A percentile compares a stretch with the other conserved stretches of the same genome.
Evolutionary conservation across 1,140 invertebrate genomes (phyloP).

Genomic region (Eurytemora carolleeae): DNA sequence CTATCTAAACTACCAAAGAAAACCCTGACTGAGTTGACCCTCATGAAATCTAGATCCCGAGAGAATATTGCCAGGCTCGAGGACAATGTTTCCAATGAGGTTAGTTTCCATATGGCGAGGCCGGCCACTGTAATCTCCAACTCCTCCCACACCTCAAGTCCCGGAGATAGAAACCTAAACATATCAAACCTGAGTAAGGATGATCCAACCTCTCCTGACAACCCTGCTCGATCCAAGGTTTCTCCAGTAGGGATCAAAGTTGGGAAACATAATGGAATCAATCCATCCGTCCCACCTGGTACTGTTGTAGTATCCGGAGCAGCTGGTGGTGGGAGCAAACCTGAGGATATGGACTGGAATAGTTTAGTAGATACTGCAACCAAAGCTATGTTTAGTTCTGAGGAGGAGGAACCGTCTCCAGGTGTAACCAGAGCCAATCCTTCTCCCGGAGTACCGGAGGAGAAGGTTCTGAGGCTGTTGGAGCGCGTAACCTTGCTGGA

Average conservation of each 20-base stretch:
- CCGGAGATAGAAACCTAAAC: not conserved
- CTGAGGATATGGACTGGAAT: constrained; percentile 45
- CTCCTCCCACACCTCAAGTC: constrained; percentile 32
- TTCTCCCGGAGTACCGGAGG: constrained; percentile 16
- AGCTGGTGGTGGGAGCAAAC: not conserved
- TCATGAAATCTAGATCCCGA: constrained; percentile 4
- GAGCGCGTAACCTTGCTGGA: not conserved
- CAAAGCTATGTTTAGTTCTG: constrained; percentile 38
- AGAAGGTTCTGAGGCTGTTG: not conserved
- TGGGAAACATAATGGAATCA: not conserved
- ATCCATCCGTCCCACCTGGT: not conserved
- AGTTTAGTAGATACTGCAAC: constrained; percentile 53
- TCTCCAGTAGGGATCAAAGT: not conserved
- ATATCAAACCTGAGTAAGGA: not conserved
- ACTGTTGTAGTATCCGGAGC: not conserved
- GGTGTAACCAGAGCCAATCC: constrained; percentile 14
- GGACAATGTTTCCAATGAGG: not conserved
- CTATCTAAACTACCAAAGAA: not conserved
- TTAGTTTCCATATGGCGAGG: constrained; percentile 44
- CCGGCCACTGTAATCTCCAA: constrained; percentile 49
- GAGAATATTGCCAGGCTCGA: constrained; percentile 6
- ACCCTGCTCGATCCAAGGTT: not conserved
- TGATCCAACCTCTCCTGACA: not conserved
- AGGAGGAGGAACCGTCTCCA: constrained; percentile 1
- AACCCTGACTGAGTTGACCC: not conserved